Evolutionary conservation across 2,888 invertebrate genomes (phyloP).

Genomic region (Melanchra persicariae): DNA sequence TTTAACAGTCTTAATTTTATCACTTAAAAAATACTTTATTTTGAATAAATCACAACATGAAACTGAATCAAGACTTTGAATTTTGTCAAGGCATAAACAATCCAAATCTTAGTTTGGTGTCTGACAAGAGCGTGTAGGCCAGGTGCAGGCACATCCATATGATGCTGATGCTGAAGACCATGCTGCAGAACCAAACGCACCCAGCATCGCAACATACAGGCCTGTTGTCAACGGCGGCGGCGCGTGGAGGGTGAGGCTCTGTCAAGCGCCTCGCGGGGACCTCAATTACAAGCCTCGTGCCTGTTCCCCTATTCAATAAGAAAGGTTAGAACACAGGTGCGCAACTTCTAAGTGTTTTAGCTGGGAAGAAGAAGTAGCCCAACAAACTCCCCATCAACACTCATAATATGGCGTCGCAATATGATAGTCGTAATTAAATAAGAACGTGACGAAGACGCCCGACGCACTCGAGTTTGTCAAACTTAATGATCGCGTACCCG

Average conservation of each 20-base stretch:
- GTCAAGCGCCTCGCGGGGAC: not conserved
- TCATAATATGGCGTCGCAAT: too few species aligned
- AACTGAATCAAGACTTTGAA: not conserved
- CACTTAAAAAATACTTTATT: not conserved
- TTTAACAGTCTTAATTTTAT: not conserved
- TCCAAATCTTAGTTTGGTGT: conserved; percentile 83
- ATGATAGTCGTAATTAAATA: too few species aligned
- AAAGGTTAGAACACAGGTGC: not conserved
- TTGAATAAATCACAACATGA: not conserved
- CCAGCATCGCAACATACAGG: conserved; percentile 79
- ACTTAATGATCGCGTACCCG: too few species aligned
- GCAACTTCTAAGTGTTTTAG: too few species aligned
- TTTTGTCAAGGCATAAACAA: conserved; percentile 75
- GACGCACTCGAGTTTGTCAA: too few species aligned
- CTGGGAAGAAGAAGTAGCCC: too few species aligned
- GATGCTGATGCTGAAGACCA: conserved; percentile 75
- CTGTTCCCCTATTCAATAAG: conserved; percentile 3
- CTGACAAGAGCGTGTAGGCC: conserved; percentile 79
- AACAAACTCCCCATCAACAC: too few species aligned
- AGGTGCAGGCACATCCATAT: conserved; percentile 82
- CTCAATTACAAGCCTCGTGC: too few species aligned
- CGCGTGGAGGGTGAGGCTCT: not conserved
- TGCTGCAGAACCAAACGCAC: conserved; percentile 81
- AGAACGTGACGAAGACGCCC: too few species aligned
- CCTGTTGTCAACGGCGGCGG: conserved; percentile 63